Evolutionary conservation across 2,113 vertebrate genomes (phyloP).

Genomic region (Micronisus gabar): DNA sequence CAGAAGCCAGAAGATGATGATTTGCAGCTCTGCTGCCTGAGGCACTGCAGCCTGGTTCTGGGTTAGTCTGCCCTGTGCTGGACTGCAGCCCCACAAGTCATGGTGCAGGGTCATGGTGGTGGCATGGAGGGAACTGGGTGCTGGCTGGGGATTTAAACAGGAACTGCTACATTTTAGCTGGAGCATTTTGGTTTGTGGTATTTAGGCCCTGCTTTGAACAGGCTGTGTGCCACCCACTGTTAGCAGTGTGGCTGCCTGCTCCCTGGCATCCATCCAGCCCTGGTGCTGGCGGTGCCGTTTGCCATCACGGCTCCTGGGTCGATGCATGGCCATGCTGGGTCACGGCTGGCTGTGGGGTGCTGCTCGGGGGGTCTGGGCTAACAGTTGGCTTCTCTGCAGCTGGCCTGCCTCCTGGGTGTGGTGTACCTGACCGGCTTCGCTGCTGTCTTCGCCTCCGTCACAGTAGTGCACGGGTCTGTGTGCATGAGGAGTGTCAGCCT

Average conservation of each 20-base stretch:
- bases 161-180: not conserved
- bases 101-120: not conserved
- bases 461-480: conserved; percentile 80
- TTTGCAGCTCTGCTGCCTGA: not conserved
- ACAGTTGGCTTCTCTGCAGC: conserved; percentile 59
- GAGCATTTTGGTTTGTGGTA: not conserved
- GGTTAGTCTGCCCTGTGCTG: not conserved
- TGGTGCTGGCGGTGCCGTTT: not conserved
- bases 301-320: accelerated
- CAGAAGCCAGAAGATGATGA: not conserved
- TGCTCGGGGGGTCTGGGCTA: not conserved
- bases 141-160: not conserved
- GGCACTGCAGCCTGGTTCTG: not conserved
- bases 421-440: conserved; percentile 91
- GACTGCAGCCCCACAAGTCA: accelerated
- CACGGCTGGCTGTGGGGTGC: accelerated
- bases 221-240: not conserved
- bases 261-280: accelerated
- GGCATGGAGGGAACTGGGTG: not conserved
- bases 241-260: not conserved
- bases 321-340: accelerated
- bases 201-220: not conserved
- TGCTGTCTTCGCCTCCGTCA: conserved; percentile 79
- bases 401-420: conserved; percentile 88
- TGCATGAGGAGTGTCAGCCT: conserved; percentile 51